Evolutionary conservation across 2,797 vertebrate genomes (phyloP).

Genomic region (Phalanger gymnotis): DNA sequence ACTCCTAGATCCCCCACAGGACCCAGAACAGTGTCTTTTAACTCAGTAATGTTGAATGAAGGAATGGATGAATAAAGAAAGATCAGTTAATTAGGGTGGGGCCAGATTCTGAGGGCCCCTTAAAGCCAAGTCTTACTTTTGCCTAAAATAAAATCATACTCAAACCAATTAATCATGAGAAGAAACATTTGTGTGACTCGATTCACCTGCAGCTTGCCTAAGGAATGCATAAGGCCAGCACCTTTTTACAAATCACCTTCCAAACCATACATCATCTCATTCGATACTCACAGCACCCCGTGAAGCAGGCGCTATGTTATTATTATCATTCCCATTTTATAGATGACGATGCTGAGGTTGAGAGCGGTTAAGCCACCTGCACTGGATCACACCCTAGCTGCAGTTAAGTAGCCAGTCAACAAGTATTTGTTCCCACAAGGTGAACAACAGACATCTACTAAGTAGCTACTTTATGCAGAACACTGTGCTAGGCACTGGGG

Average conservation of each 20-base stretch:
- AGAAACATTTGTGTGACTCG: neutral
- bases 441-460: neutral
- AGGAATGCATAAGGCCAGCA: neutral
- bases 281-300: neutral
- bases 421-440: neutral
- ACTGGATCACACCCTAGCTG: neutral
- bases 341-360: neutral
- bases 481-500: neutral
- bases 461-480: neutral
- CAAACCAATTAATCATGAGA: conserved; percentile 10
- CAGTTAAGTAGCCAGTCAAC: neutral
- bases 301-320: neutral
- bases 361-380: neutral
- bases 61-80: neutral
- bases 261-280: neutral
- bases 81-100: neutral
- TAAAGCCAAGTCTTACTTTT: conserved; percentile 31
- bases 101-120: neutral
- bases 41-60: neutral
- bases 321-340: neutral
- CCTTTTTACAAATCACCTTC: neutral
- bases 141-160: conserved; percentile 6
- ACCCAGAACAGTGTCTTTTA: neutral
- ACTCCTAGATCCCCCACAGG: neutral
- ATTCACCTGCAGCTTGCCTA: neutral